Conservation (phyloP, 1,140 invertebrate genomes). For the Macrobrachium nipponense region DNA sequence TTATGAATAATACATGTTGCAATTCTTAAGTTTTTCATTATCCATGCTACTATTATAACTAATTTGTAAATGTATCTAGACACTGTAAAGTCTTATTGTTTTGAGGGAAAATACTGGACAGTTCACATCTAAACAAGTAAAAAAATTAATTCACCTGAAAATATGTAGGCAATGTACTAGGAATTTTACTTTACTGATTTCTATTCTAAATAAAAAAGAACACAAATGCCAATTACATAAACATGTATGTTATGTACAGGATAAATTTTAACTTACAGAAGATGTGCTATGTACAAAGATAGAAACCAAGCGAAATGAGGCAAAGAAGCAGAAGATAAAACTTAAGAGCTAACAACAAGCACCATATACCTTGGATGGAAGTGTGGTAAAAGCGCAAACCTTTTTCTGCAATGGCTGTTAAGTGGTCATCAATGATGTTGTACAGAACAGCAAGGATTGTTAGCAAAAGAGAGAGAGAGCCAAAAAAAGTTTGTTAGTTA, state of each 20-base stretch:
- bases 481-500: constrained; percentile 22
- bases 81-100: too few species aligned
- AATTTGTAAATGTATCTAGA: too few species aligned
- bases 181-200: not conserved
- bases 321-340: not conserved
- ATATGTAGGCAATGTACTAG: not conserved
- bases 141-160: not conserved
- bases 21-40: too few species aligned
- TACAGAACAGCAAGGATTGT: constrained; percentile 30
- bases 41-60: too few species aligned
- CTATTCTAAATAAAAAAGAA: too few species aligned
- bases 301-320: constrained; percentile 19
- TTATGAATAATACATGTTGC: too few species aligned
- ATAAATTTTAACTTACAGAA: too few species aligned
- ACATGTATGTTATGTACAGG: too few species aligned
- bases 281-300: not conserved
- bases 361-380: constrained; percentile 48
- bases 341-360: not conserved
- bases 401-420: constrained; percentile 56
- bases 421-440: constrained; percentile 36
- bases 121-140: not conserved
- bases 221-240: too few species aligned
- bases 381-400: constrained; percentile 56
- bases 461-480: constrained; percentile 33
- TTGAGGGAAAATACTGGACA: too few species aligned